Percentiles rank a stretch among this genome's conserved stretches.
These are phyloP conservation scores for Lepidurus arcticus DNA, from an alignment of 1,140 invertebrate genomes.

Conservation along the genomic window DNA sequence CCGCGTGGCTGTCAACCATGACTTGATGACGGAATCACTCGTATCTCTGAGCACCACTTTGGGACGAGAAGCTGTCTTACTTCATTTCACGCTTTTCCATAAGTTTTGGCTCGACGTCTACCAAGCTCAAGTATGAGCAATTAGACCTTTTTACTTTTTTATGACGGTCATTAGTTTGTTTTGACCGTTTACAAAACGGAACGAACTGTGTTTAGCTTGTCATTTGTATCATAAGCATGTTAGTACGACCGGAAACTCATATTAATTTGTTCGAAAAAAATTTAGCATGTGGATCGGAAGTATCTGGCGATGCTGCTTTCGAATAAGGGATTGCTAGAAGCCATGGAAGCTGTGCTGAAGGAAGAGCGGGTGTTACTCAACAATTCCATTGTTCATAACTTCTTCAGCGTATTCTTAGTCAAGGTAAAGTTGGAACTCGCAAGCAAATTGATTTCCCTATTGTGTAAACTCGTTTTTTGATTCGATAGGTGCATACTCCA, in stretches of 20 bases:
- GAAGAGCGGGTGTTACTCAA: conserved; percentile 72
- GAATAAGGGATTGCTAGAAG: conserved; percentile 73
- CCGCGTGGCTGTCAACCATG: conserved; percentile 74
- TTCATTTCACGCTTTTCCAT: conserved; percentile 75
- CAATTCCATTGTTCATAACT: conserved; percentile 70
- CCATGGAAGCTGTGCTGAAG: conserved; percentile 70
- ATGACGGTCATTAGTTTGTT: conserved; percentile 26
- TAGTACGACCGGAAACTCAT: not conserved
- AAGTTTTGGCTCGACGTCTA: conserved; percentile 77
- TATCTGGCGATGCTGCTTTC: conserved; percentile 68
- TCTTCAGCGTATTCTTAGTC: conserved; percentile 73
- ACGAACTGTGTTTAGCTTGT: no score
- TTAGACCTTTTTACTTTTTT: conserved; percentile 33
- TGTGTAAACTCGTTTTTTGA: not conserved
- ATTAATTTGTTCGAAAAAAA: conserved; percentile 37
- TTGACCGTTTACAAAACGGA: no score
- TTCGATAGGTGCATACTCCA: not conserved
- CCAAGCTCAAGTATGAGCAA: conserved; percentile 55
- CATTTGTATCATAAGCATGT: no score
- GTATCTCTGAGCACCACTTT: conserved; percentile 76
- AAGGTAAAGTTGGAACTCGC: conserved; percentile 53
- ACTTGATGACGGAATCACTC: conserved; percentile 68
- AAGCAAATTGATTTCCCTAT: not conserved
- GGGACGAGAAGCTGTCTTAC: conserved; percentile 74
- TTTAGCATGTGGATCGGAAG: conserved; percentile 63